Conservation (phyloP, 2,888 invertebrate genomes). For the Lingula anatina region DNA sequence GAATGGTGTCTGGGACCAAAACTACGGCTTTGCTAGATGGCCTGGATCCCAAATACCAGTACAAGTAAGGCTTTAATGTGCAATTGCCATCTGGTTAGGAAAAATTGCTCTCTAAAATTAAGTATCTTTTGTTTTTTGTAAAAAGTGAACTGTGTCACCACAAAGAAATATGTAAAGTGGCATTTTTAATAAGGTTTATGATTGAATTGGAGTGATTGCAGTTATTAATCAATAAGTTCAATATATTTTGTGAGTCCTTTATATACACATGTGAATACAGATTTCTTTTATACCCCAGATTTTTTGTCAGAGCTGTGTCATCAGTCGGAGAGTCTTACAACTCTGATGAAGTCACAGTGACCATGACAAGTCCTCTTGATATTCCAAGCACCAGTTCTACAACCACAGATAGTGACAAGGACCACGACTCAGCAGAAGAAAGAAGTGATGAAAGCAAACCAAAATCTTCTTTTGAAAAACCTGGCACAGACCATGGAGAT, state of each 20-base stretch:
- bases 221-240: no score
- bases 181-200: background rate
- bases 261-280: no score
- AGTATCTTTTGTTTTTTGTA: no score
- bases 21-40: constrained; percentile 34
- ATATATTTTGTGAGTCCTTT: no score
- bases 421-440: constrained; percentile 19
- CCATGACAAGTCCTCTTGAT: constrained; percentile 18
- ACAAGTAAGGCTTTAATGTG: constrained; percentile 29
- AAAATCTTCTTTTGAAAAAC: no score
- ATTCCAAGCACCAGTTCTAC: constrained; percentile 25
- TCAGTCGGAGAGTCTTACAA: constrained; percentile 41
- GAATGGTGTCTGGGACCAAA: constrained; percentile 31
- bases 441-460: background rate
- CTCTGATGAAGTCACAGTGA: constrained; percentile 37
- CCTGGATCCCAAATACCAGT: constrained; percentile 26
- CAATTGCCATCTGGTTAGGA: no score
- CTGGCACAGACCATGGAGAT: background rate
- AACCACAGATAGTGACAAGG: constrained; percentile 29
- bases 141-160: no score
- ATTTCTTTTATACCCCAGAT: no score
- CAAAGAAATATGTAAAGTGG: background rate
- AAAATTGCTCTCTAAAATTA: background rate
- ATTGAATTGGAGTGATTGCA: background rate
- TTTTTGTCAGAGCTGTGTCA: constrained; percentile 41